Conservation (phyloP, 2,888 invertebrate genomes). For the Erannis defoliaria region DNA sequence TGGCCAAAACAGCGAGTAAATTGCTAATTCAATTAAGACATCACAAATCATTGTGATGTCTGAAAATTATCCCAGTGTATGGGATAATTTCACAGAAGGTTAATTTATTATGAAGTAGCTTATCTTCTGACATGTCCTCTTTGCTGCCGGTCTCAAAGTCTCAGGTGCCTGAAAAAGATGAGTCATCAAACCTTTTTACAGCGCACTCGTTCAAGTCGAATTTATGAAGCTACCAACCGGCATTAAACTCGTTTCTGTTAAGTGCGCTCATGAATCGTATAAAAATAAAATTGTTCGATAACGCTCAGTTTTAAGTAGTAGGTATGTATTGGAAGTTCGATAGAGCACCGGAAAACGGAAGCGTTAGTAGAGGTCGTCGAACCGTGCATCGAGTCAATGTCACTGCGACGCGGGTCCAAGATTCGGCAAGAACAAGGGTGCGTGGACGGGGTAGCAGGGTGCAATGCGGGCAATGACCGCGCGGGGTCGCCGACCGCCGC, state of each 20-base stretch:
- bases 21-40: constrained; percentile 58
- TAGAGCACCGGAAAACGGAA: constrained; percentile 77
- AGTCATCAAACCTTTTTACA: constrained; percentile 35
- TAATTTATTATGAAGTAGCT: constrained; percentile 4
- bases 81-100: no score
- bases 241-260: constrained; percentile 46
- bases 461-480: constrained; percentile 83
- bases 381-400: constrained; percentile 80
- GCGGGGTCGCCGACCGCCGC: constrained; percentile 82
- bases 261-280: constrained; percentile 45
- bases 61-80: no score
- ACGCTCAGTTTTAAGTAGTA: constrained; percentile 28
- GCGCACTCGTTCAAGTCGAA: constrained; percentile 24
- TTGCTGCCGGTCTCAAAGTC: constrained; percentile 10
- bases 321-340: constrained; percentile 55
- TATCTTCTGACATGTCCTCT: constrained; percentile 1
- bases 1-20: constrained; percentile 47
- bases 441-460: constrained; percentile 83
- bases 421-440: constrained; percentile 82
- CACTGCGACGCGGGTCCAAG: constrained; percentile 77
- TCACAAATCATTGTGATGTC: constrained; percentile 66
- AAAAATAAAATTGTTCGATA: constrained; percentile 53
- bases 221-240: constrained; percentile 35
- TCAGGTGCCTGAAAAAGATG: constrained; percentile 31
- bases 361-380: constrained; percentile 71